Evolutionary conservation across 2,797 vertebrate species (phyloP).

Genomic region (Ptychadena robeensis): DNA sequence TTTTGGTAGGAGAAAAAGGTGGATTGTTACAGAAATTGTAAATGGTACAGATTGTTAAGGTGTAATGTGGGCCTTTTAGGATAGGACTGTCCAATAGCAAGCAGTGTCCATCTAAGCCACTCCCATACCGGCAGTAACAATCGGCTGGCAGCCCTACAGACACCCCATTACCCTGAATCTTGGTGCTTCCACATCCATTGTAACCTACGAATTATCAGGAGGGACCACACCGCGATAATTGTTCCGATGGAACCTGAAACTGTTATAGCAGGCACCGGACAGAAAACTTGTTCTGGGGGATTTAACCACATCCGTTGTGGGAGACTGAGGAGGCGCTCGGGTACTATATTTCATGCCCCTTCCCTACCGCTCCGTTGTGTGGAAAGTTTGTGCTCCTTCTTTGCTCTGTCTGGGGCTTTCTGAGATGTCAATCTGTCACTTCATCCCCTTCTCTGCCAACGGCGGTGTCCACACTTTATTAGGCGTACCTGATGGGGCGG

Average conservation of each 20-base stretch:
- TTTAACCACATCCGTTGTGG: slow-evolving; percentile 2
- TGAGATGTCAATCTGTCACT: slow-evolving; percentile 44
- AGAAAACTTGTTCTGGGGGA: slow-evolving; percentile 49
- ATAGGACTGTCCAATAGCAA: neutral
- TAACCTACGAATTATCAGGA: neutral
- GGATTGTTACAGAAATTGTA: too few relatives aligned
- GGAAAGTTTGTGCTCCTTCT: slow-evolving; percentile 43
- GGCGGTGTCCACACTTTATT: slow-evolving; percentile 49
- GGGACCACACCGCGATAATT: slow-evolving; percentile 3
- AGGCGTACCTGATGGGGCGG: slow-evolving; percentile 43
- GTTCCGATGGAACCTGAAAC: slow-evolving; percentile 18
- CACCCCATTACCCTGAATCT: too few relatives aligned
- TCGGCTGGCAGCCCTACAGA: neutral
- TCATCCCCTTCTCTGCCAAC: slow-evolving; percentile 48
- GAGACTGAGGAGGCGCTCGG: neutral
- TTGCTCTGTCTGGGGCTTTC: slow-evolving; percentile 41
- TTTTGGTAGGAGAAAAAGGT: too few relatives aligned
- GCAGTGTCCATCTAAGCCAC: neutral
- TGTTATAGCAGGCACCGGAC: neutral
- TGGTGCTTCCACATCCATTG: neutral
- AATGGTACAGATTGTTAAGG: too few relatives aligned
- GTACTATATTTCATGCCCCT: slow-evolving; percentile 48
- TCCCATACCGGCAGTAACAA: too few relatives aligned
- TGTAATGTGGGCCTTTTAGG: too few relatives aligned
- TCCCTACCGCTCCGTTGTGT: neutral